phyloP scores from a whole-genome alignment of 2,888 invertebrate species.

The Ariolimax columbianus region DNA sequence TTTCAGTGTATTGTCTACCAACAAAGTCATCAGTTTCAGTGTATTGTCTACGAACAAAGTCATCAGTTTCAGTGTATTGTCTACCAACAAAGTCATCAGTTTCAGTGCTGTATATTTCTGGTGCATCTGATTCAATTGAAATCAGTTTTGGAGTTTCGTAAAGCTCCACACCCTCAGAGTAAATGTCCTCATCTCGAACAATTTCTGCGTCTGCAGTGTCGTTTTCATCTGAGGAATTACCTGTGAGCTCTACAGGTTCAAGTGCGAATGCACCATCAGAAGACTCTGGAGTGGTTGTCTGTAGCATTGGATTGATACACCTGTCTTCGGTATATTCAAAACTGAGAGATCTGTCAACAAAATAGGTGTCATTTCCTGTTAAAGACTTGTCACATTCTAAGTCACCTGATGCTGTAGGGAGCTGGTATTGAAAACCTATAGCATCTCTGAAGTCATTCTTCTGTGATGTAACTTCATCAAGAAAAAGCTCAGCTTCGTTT shows the following conservation, averaged over 20 bases:
- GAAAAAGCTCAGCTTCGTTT: neutral
- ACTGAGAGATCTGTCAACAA: neutral
- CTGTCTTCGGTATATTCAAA: slow-evolving; percentile 3
- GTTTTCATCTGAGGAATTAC: slow-evolving; percentile 2
- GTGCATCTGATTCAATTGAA: neutral
- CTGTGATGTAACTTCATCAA: neutral
- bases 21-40: neutral
- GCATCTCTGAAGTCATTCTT: neutral
- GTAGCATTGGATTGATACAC: slow-evolving; percentile 2
- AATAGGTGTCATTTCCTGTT: neutral
- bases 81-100: neutral
- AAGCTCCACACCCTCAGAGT: neutral
- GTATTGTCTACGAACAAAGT: no score
- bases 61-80: neutral
- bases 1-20: no score
- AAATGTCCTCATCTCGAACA: neutral
- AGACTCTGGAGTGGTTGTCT: neutral
- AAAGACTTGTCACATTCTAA: neutral
- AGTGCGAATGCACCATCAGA: neutral
- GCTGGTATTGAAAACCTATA: neutral
- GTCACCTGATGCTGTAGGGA: slow-evolving; percentile 3
- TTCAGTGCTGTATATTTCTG: neutral
- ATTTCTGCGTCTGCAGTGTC: neutral
- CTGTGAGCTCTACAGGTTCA: neutral
- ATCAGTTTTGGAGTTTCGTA: neutral